Percentiles rank a stretch among this genome's conserved stretches.
Conservation (phyloP, 1,140 invertebrate species). For the Diorhabda carinulata region DNA sequence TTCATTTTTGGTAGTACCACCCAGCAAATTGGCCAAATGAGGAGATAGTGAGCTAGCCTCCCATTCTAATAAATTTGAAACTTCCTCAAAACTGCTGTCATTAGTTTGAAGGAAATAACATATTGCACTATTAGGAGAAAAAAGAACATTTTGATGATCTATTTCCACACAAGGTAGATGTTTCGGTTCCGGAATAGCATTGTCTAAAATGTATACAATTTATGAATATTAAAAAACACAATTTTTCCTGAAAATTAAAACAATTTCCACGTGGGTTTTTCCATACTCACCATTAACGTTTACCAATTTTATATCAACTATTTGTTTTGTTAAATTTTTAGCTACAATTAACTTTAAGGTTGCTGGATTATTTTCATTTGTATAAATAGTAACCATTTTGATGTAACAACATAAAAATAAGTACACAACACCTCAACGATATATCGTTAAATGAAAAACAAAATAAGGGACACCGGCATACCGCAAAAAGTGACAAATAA, state of each 20-base stretch:
- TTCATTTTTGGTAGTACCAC: slow-evolving; percentile 49
- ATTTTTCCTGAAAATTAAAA: slow-evolving; percentile 8
- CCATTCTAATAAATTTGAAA: slow-evolving; percentile 72
- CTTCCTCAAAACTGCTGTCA: slow-evolving; percentile 44
- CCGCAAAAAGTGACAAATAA: too few relatives aligned
- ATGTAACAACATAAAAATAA: neutral
- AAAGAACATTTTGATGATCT: slow-evolving; percentile 49
- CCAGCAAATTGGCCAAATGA: slow-evolving; percentile 48
- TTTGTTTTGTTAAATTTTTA: slow-evolving; percentile 57
- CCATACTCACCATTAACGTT: slow-evolving; percentile 54
- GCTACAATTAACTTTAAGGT: slow-evolving; percentile 66
- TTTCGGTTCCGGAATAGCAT: slow-evolving; percentile 38
- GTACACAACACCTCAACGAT: too few relatives aligned
- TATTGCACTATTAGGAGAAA: slow-evolving; percentile 56
- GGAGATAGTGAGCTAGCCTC: slow-evolving; percentile 65
- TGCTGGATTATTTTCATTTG: slow-evolving; percentile 68
- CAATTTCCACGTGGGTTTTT: slow-evolving; percentile 20
- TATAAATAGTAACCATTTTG: slow-evolving; percentile 48
- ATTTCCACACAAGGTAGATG: slow-evolving; percentile 54
- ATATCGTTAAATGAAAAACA: too few relatives aligned
- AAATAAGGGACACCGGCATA: too few relatives aligned
- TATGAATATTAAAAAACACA: neutral
- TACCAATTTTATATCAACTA: slow-evolving; percentile 53
- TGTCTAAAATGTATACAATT: slow-evolving; percentile 33
- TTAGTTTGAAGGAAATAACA: slow-evolving; percentile 51